A percentile compares a stretch with the other conserved stretches of the same genome.
These are phyloP conservation scores for Vulpes ferrilata DNA, from an alignment of 2,113 vertebrate genomes.

Conservation along the genomic window DNA sequence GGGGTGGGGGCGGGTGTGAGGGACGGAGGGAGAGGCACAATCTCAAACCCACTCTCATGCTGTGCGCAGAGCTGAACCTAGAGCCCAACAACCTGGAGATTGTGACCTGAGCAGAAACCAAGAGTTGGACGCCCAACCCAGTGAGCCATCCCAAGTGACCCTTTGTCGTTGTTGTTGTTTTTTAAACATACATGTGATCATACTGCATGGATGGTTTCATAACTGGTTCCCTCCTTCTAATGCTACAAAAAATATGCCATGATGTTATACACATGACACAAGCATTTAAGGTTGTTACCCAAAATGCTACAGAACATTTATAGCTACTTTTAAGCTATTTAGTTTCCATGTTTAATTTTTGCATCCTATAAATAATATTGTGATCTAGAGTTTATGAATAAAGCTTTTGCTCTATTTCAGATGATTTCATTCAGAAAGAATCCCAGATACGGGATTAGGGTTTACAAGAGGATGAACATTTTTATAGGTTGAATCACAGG, in stretches of 20 bases:
- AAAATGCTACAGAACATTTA: conserved; percentile 32
- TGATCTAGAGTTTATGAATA: conserved; percentile 37
- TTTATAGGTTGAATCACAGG: conserved; percentile 38
- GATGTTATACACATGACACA: not conserved
- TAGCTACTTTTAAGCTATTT: not conserved
- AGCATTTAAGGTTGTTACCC: conserved; percentile 34
- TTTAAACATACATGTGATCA: not conserved
- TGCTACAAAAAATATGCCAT: not conserved
- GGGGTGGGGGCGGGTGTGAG: not conserved
- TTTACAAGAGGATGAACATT: conserved; percentile 22
- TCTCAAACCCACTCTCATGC: not conserved
- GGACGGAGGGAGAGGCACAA: not conserved
- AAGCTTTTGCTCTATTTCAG: conserved; percentile 50
- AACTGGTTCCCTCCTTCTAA: not conserved
- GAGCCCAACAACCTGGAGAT: not conserved
- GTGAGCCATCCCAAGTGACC: not conserved
- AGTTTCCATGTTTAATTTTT: not conserved
- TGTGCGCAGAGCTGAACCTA: not conserved
- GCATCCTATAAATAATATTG: not conserved
- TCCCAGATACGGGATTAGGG: not conserved
- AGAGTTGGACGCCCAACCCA: not conserved
- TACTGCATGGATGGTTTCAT: not conserved
- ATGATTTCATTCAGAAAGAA: conserved; percentile 63
- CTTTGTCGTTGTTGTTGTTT: not conserved
- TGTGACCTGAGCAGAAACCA: not conserved